A percentile compares a stretch with the other conserved stretches of the same genome.
Conservation (phyloP, 2,888 invertebrate species). For the Drosophila kambysellisi region DNA sequence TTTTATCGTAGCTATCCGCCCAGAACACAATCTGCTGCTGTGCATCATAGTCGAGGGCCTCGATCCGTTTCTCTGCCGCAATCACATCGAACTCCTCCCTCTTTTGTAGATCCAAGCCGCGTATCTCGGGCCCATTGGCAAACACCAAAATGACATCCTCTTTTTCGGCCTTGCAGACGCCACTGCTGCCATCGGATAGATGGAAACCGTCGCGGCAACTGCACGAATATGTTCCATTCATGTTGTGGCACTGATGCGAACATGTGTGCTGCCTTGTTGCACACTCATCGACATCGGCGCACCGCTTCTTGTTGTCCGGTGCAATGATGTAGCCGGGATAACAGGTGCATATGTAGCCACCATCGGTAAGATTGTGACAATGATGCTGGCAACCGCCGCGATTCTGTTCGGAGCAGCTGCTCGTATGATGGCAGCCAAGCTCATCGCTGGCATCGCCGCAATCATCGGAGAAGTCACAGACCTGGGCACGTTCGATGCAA, state of each 20-base stretch:
- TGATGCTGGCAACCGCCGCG: constrained; percentile 96
- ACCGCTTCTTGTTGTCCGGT: constrained; percentile 92
- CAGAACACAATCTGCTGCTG: constrained; percentile 95
- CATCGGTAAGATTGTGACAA: constrained; percentile 93
- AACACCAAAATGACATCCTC: constrained; percentile 90
- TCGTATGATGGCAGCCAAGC: constrained; percentile 92
- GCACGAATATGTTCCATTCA: constrained; percentile 96
- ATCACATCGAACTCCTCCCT: constrained; percentile 92
- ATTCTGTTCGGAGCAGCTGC: constrained; percentile 87
- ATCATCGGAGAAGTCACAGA: constrained; percentile 96
- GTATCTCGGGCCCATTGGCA: constrained; percentile 94
- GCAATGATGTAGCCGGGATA: constrained; percentile 94
- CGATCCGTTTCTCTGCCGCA: constrained; percentile 93
- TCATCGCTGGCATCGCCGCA: constrained; percentile 97
- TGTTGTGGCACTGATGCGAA: constrained; percentile 96
- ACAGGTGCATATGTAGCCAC: constrained; percentile 96
- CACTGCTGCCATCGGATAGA: constrained; percentile 90
- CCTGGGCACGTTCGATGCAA: constrained; percentile 91
- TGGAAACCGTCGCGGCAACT: constrained; percentile 93
- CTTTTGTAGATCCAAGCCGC: constrained; percentile 89
- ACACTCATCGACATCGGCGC: constrained; percentile 96
- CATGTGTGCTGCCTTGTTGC: constrained; percentile 93
- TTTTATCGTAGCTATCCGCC: constrained; percentile 96
- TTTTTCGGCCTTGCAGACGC: constrained; percentile 91
- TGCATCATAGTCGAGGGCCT: constrained; percentile 96